Evolutionary conservation across 2,888 invertebrate species (phyloP), one percentile per base, ranked within the genome.

Genomic region (Lycia hirtaria): DNA sequence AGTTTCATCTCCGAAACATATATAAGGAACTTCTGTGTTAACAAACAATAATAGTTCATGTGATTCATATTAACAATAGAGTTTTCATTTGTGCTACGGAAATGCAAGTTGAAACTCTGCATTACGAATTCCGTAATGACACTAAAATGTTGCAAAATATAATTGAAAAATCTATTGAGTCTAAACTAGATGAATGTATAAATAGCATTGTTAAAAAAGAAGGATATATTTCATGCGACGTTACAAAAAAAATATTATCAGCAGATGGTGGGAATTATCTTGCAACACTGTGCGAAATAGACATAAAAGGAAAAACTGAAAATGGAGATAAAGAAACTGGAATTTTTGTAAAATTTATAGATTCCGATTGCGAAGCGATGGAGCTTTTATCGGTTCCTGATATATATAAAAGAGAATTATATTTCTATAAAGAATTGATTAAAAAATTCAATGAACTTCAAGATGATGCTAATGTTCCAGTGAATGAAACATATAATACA

Each of bases 231-330:
- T 62, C 60, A 0, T 74, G 72, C 41, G 56, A 72, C 50, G 61
- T 76, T 2, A 19, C 54, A 0, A 68, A 65, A 5, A 72, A 63
- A 51, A 20, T 26, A 3, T 58, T 81, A 0, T 58, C 72, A 0
- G 72, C 79, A 2, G 70, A 76, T 22, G 85, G 86, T 10, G 81
- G 78, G 0, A 85, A 76, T 57, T 86, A 75, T 49, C 62, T 85
- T 1, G 83, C 75, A 2, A 50, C 59, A 3, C 52, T 85, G 1
- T 78, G 70, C 44, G 78, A 77, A 69, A 65, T 83, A 4, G 70
- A 79, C 28, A 62, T 85, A 3, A 75, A 69, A 64, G 86, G 83
- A 6, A 60, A 68, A 66, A 80, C 83, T 0, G 55, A 55, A 3
- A 41, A 68, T 2, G 80, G 76, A 0, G 47, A 64, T 0, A 78